Evolutionary conservation across 2,113 vertebrate species (phyloP), one percentile per base, ranked within the genome.

Genomic region (Lampris megalopsis): DNA sequence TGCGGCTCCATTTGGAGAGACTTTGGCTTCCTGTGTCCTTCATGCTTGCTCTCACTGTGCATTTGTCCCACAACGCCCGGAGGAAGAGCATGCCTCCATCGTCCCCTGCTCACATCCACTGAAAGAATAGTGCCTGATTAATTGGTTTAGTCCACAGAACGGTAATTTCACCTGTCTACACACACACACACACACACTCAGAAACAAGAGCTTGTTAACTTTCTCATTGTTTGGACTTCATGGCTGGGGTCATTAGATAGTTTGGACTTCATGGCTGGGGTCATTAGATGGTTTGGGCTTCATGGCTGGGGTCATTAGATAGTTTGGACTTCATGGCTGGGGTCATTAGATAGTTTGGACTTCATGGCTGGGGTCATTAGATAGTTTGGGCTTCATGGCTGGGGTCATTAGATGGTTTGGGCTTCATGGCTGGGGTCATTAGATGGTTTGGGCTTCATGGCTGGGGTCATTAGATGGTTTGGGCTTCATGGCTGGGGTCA

Each of bases 101-200:
- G n/a, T 58, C 63, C n/a, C 11, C 52, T 57, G 43, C 74, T 77
- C 66, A 42, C 36, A 47, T 61, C 64, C 5, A 54, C 40, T 35
- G 57, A 2, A 61, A 49, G n/a, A 67, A 62, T n/a, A 36, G 5
- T 7, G 47, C 50, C 3, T 63, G 64, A 75, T 75, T 60, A 38
- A 71, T 75, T 75, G 50, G 41, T 72, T 71, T 43, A 63, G 53
- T 59, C 38, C 24, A 52, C 59, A 54, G 41, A 8, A 5, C 53
- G 71, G 63, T 59, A 52, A 42, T 73, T 66, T 58, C 10, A 24
- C 24, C 24, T 24, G 24, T 24, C 24, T 24, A 24, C 24, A 24
- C 24, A 24, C 24, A 24, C 24, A 24, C 24, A 24, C 13, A 62
- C 9, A 8, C 52, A 57, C 38, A 2, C 40, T 9, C 10, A 57